Evolutionary conservation across 2,113 vertebrate genomes (phyloP).

Genomic region (Pan paniscus): DNA sequence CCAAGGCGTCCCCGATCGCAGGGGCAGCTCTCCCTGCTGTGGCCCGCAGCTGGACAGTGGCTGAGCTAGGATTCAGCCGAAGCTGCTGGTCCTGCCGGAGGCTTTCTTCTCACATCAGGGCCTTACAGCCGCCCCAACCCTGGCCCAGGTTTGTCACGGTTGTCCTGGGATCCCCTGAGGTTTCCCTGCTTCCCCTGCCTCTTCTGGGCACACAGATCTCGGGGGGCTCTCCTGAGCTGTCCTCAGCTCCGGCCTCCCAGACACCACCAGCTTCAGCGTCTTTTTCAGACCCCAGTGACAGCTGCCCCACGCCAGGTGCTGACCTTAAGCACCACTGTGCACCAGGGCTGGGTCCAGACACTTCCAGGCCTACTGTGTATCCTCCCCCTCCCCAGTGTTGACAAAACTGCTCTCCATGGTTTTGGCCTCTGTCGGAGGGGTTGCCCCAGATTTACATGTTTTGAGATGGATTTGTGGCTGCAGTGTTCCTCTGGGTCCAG

Average conservation of each 20-base stretch:
- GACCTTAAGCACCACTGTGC: neutral
- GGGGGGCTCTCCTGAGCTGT: neutral
- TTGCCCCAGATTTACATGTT: neutral
- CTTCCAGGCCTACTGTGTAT: neutral
- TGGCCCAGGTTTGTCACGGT: no score
- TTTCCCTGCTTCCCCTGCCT: no score
- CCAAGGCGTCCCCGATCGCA: neutral
- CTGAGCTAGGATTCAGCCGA: neutral
- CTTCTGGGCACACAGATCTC: neutral
- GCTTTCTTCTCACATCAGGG: neutral
- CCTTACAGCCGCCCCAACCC: neutral
- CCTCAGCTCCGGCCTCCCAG: neutral
- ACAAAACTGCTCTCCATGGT: neutral
- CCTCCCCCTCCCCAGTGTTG: neutral
- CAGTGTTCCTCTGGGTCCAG: neutral
- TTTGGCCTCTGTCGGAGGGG: neutral
- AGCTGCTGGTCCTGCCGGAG: neutral
- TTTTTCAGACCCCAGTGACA: neutral
- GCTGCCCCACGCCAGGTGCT: fast-evolving
- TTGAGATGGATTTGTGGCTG: neutral
- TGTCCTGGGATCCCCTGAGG: neutral
- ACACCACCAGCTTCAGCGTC: neutral
- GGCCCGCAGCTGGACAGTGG: neutral
- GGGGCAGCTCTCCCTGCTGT: neutral
- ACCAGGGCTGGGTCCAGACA: neutral